Percentiles rank a stretch among this genome's conserved stretches.
phyloP scores from a whole-genome alignment of 2,888 invertebrate species.

The Morinoia aosen region DNA sequence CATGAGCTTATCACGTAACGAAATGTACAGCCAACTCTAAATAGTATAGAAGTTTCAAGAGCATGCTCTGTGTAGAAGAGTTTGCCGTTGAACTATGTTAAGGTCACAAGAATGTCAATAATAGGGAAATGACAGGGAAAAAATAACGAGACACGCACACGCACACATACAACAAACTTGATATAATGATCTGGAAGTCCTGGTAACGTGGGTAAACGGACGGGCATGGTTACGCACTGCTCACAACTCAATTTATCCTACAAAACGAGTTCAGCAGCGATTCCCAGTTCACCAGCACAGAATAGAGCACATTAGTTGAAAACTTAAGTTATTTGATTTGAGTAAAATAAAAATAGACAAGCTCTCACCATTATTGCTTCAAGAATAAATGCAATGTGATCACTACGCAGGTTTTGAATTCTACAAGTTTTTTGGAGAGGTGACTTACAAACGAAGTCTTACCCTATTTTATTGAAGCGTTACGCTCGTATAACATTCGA shows the following conservation, averaged over 20 bases:
- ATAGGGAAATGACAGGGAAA: neutral
- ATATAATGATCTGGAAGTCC: conserved; percentile 54
- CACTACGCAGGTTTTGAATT: neutral
- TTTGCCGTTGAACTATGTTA: neutral
- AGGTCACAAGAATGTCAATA: neutral
- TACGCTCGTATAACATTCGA: neutral
- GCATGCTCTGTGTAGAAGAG: neutral
- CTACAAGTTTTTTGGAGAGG: neutral
- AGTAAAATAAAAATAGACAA: neutral
- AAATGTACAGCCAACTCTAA: conserved; percentile 21
- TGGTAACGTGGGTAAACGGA: conserved; percentile 32
- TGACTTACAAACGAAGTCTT: neutral
- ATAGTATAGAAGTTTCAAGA: neutral
- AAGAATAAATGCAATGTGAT: neutral
- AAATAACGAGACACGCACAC: neutral
- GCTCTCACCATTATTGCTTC: neutral
- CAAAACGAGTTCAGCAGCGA: neutral
- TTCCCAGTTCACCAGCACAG: neutral
- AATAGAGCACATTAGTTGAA: neutral
- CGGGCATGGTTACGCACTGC: conserved; percentile 41
- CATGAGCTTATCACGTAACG: conserved; percentile 27
- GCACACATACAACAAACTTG: conserved; percentile 30
- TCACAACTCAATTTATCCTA: neutral
- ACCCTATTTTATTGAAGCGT: neutral
- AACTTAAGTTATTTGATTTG: neutral